Evolutionary conservation across 2,888 invertebrate species (phyloP).

Genomic region (Caprella mutica): DNA sequence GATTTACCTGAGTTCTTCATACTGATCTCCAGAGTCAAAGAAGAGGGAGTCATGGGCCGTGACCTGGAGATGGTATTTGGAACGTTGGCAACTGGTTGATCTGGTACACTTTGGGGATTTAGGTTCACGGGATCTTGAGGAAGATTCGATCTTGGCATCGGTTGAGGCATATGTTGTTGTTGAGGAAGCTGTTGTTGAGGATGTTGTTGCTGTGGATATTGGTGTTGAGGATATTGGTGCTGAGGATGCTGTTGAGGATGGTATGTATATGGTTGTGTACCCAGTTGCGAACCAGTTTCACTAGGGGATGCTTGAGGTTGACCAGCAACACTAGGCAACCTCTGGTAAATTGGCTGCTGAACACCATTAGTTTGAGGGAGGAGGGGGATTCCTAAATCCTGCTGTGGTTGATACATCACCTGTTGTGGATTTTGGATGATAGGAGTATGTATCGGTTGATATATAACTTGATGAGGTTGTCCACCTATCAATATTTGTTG

Average conservation of each 20-base stretch:
- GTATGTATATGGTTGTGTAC: too few relatives aligned
- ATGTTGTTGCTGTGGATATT: background rate
- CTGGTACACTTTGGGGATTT: too few relatives aligned
- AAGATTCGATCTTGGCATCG: background rate
- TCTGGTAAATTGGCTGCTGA: background rate
- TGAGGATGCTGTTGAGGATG: background rate
- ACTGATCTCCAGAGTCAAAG: conserved; percentile 7
- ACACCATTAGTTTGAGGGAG: background rate
- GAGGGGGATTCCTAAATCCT: background rate
- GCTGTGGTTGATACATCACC: background rate
- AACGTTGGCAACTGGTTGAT: background rate
- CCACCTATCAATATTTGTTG: background rate
- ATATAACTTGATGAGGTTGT: too few relatives aligned
- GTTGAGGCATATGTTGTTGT: background rate
- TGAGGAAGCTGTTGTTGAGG: background rate
- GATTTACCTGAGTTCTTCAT: conserved; percentile 3
- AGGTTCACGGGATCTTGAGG: too few relatives aligned
- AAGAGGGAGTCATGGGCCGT: conserved; percentile 21
- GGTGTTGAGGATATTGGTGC: background rate
- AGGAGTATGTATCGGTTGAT: conserved; percentile 1
- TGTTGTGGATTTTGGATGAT: conserved; percentile 4
- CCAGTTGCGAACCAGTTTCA: background rate
- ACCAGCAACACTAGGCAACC: background rate
- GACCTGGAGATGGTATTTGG: background rate
- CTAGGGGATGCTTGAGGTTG: too few relatives aligned